Evolutionary conservation across 1,140 invertebrate genomes (phyloP).

Genomic region (Teleogryllus occipitalis): DNA sequence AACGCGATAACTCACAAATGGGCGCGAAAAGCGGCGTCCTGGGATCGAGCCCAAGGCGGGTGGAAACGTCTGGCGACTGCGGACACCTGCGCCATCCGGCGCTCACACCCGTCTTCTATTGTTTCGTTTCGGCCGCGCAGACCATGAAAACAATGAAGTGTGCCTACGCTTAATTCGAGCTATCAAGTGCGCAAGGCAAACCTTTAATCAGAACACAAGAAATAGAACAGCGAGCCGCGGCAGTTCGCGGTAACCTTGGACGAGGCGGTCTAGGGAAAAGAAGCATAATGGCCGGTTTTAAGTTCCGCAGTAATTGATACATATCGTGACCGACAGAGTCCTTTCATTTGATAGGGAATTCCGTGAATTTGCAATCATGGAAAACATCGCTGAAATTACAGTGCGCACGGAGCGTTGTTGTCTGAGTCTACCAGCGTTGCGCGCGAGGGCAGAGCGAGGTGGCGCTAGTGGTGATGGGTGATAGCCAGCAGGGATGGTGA

Average conservation of each 20-base stretch:
- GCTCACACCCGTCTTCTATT: background rate
- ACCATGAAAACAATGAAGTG: conserved; percentile 4
- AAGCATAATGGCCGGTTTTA: background rate
- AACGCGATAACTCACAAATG: too few species aligned
- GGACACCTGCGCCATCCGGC: too few species aligned
- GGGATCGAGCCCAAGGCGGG: too few species aligned
- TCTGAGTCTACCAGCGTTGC: too few species aligned
- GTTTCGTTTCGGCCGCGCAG: background rate
- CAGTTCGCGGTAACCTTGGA: background rate
- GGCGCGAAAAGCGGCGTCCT: too few species aligned
- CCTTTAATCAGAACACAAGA: background rate
- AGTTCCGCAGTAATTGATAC: background rate
- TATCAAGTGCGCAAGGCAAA: background rate
- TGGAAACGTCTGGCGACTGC: too few species aligned
- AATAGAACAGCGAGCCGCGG: background rate
- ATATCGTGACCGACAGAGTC: background rate
- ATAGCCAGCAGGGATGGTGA: too few species aligned
- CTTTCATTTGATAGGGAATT: background rate
- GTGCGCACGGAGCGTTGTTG: too few species aligned
- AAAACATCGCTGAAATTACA: background rate
- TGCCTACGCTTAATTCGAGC: background rate
- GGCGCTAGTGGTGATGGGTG: too few species aligned
- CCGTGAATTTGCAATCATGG: background rate
- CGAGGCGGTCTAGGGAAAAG: background rate
- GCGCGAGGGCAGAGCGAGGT: too few species aligned